These are phyloP conservation scores for Miichthys miiuy DNA, from an alignment of 2,797 vertebrate species.

Conservation along the genomic window DNA sequence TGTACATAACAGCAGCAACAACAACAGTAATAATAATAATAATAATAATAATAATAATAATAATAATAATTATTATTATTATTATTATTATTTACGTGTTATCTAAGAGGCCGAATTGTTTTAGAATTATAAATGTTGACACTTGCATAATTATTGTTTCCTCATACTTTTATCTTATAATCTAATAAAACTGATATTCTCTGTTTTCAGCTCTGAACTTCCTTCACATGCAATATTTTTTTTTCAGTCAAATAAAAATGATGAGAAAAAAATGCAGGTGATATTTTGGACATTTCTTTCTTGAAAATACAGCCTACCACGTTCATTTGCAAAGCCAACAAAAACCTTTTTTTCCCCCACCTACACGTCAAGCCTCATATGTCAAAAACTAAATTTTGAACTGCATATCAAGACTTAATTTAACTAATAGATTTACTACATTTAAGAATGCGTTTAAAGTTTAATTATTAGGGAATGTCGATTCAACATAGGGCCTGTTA, in stretches of 20 bases:
- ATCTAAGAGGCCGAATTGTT: neutral
- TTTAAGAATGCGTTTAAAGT: neutral
- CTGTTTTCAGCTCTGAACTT: neutral
- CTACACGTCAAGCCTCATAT: neutral
- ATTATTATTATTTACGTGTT: neutral
- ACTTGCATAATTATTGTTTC: neutral
- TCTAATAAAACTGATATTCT: neutral
- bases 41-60: neutral
- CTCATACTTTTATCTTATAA: neutral
- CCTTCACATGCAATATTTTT: neutral
- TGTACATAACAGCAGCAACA: neutral
- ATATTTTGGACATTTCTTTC: neutral
- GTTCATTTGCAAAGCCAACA: neutral
- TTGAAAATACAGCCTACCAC: neutral
- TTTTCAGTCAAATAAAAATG: neutral
- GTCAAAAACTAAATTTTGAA: neutral
- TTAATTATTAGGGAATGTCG: neutral
- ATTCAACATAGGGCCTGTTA: neutral
- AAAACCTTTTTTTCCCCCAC: neutral
- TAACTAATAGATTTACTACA: neutral
- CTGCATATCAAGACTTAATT: too few relatives aligned
- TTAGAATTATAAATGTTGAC: neutral
- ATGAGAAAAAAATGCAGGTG: neutral
- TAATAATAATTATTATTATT: too few relatives aligned
- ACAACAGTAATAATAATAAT: conserved; percentile 16